A percentile compares a stretch with the other conserved stretches of the same genome.
These are phyloP conservation scores for Planococcus citri DNA, from an alignment of 1,140 invertebrate species.

Conservation along the genomic window DNA sequence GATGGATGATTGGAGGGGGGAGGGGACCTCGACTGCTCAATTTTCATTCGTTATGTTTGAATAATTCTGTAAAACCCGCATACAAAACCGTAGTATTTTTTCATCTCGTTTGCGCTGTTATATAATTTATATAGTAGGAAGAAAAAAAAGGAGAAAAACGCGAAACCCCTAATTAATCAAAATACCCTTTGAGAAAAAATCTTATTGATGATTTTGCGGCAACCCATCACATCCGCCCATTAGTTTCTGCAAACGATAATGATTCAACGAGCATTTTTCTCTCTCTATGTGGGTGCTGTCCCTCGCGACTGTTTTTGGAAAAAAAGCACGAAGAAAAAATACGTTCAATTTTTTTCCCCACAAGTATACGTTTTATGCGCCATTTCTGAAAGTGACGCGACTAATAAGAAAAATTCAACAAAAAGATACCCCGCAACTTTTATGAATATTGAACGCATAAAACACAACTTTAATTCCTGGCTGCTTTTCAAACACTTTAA, in stretches of 20 bases:
- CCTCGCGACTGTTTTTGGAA: no score
- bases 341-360: neutral
- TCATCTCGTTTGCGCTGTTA: no score
- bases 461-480: neutral
- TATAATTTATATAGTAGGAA: no score
- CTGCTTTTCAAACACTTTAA: neutral
- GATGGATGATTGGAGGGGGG: no score
- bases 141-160: no score
- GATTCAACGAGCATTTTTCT: neutral
- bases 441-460: neutral
- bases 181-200: neutral
- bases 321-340: neutral
- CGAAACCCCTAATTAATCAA: neutral
- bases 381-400: neutral
- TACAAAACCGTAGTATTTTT: no score
- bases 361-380: neutral
- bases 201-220: neutral
- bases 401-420: neutral
- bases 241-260: neutral
- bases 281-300: no score
- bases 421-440: conserved; percentile 3
- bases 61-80: no score
- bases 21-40: no score
- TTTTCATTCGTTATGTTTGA: no score
- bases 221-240: neutral